A percentile compares a stretch with the other conserved stretches of the same genome.
phyloP scores from a whole-genome alignment of 2,888 invertebrate genomes.

The Philhelius pedissequus region DNA sequence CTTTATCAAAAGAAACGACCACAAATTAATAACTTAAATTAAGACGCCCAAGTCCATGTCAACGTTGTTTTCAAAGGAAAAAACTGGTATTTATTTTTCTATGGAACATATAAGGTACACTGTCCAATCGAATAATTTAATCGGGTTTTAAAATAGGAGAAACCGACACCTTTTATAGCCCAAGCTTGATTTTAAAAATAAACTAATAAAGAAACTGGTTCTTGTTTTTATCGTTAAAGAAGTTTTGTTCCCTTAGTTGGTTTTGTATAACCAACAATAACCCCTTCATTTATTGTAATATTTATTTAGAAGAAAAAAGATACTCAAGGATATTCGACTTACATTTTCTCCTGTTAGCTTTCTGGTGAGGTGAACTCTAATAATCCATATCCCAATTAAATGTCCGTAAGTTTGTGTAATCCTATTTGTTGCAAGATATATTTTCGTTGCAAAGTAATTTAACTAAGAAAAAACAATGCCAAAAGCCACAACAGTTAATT shows the following conservation, averaged over 20 bases:
- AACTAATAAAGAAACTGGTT: constrained; percentile 53
- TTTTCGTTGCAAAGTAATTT: background rate
- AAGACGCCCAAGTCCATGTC: background rate
- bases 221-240: constrained; percentile 12
- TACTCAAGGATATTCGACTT: constrained; percentile 35
- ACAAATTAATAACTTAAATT: background rate
- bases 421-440: background rate
- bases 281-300: background rate
- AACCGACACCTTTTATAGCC: constrained; percentile 24
- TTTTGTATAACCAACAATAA: background rate
- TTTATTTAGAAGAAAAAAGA: background rate
- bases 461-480: too few relatives aligned
- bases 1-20: background rate
- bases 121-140: background rate
- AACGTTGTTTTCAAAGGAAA: background rate
- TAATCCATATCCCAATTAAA: constrained; percentile 60
- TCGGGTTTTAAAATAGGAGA: constrained; percentile 25
- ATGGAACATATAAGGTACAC: constrained; percentile 39
- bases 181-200: constrained; percentile 12
- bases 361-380: constrained; percentile 6
- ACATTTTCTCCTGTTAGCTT: background rate
- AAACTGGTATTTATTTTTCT: constrained; percentile 27
- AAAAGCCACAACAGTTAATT: background rate
- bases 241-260: background rate
- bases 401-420: background rate